Base-by-base conservation (phyloP, 2,888 invertebrate genomes). In the Lithophane semibrunnea region DNA sequence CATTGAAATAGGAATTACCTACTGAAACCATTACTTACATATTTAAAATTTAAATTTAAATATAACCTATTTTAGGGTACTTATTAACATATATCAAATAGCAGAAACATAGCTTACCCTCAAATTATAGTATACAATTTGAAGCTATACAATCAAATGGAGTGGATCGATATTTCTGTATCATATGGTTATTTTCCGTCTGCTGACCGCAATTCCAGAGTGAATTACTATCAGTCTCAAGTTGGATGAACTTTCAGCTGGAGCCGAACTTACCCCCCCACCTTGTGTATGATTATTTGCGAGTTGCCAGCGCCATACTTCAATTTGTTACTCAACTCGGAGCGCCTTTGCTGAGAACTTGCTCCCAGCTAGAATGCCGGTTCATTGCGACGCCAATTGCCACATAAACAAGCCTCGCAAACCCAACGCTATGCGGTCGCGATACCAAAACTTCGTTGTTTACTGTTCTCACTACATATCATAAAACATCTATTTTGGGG, bases 261-360 rank as follows among this genome's bases (percentile, higher is more conserved):
- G 84, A 88, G 88, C 91, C 91, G 88, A 93, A 94, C 92, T 92
- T 90, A 90, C 89, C 88, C 91, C 91, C 89, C 88, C 91, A 94
- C 92, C 93, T 93, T 93, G 93, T 93, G 93, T 93, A 95, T 95
- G 94, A 94, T 95, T 95, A 95, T 95, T 95, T 95, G 93, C 90
- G 91, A 94, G 93, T 93, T 94, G 92, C 92, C 88, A 82, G 88
- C 88, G 88, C 92, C 90, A 92, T 89, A 93, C 92, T 93, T 93
- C 94, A 95, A 94, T 95, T 96, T 95, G 94, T 94, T 92, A 91
- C 92, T 91, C 90, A 92, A 92, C 92, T 94, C 91, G 88, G 89
- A 90, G 90, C 91, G 93, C 94, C 93, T 94, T 94, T 94, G 92
- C 92, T 88, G 89, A 77, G 91, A 95, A 95, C 92, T 94, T 94